These are phyloP conservation scores for Ennomos erosarius DNA, from an alignment of 2,888 invertebrate genomes.

Conservation along the genomic window DNA sequence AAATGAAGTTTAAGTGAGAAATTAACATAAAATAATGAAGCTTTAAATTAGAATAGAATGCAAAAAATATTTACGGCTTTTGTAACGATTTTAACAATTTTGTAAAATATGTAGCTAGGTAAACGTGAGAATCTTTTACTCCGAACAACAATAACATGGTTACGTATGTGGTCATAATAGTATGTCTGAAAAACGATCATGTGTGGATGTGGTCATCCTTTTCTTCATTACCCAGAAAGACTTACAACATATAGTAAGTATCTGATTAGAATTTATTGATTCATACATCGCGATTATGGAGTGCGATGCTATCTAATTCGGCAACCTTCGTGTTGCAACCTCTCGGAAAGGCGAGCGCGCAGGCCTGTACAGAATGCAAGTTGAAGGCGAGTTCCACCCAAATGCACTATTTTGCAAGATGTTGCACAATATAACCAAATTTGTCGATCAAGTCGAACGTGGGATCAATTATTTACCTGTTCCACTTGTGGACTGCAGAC, in stretches of 20 bases:
- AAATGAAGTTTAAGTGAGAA: background rate
- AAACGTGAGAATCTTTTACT: slow-evolving; percentile 60
- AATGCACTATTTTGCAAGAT: slow-evolving; percentile 50
- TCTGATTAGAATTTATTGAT: slow-evolving; percentile 24
- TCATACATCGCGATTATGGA: slow-evolving; percentile 9
- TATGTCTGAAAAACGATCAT: slow-evolving; percentile 31
- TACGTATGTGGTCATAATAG: slow-evolving; percentile 45
- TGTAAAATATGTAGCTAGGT: slow-evolving; percentile 46
- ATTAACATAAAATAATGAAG: slow-evolving; percentile 4
- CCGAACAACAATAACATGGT: slow-evolving; percentile 58
- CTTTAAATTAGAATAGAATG: slow-evolving; percentile 5
- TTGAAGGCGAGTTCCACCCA: slow-evolving; percentile 39
- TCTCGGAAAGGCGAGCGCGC: slow-evolving; percentile 41
- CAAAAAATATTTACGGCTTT: slow-evolving; percentile 50
- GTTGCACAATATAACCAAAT: slow-evolving; percentile 60
- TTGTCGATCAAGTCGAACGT: slow-evolving; percentile 71
- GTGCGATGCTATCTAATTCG: slow-evolving; percentile 42
- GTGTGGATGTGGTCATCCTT: slow-evolving; percentile 45
- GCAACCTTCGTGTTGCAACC: slow-evolving; percentile 46
- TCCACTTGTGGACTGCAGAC: slow-evolving; percentile 48
- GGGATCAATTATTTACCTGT: slow-evolving; percentile 75
- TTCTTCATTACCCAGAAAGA: slow-evolving; percentile 16
- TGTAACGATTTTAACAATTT: slow-evolving; percentile 53
- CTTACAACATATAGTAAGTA: slow-evolving; percentile 3
- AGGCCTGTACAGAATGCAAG: slow-evolving; percentile 49